A percentile compares a stretch with the other conserved stretches of the same genome.
Evolutionary conservation across 2,888 invertebrate species (phyloP).

Genomic region (Pollenia amentaria): DNA sequence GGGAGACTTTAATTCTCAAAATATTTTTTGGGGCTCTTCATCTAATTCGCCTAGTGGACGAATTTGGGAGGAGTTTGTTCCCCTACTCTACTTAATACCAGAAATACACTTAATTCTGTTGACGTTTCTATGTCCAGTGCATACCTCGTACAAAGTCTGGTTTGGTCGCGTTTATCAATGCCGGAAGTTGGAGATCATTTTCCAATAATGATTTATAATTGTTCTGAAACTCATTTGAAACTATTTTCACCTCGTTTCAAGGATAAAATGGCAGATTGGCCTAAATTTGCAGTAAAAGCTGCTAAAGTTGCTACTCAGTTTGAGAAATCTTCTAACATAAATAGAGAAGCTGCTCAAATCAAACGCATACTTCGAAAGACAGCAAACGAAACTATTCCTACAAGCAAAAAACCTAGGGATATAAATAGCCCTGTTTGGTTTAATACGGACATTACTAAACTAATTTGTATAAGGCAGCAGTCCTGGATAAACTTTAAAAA

Average conservation of each 20-base stretch:
- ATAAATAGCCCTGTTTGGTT: slow-evolving; percentile 52
- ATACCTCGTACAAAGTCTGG: not conserved
- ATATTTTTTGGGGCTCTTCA: no score
- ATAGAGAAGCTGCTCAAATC: slow-evolving; percentile 40
- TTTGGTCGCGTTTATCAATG: slow-evolving; percentile 21
- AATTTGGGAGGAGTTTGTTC: slow-evolving; percentile 24
- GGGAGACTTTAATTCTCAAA: slow-evolving; percentile 38
- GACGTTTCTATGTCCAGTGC: slow-evolving; percentile 32
- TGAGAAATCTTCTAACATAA: no score
- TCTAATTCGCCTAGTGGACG: slow-evolving; percentile 10
- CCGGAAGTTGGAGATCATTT: slow-evolving; percentile 40
- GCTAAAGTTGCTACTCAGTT: no score
- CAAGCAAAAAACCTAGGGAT: not conserved
- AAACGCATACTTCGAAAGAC: slow-evolving; percentile 47
- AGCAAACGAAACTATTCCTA: slow-evolving; percentile 60
- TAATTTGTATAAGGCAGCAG: slow-evolving; percentile 21
- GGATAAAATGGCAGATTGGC: no score
- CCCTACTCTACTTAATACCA: slow-evolving; percentile 15
- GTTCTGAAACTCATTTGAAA: no score
- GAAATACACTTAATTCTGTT: slow-evolving; percentile 9
- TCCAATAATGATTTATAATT: slow-evolving; percentile 13
- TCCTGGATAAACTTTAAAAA: slow-evolving; percentile 29
- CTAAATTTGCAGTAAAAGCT: no score
- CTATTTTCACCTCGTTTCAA: no score
- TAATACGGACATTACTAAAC: slow-evolving; percentile 23